Evolutionary conservation across 37 sponge, comb jelly and placozoan species (phyloP), one percentile per base, ranked within the genome.

Genomic region (Eunapius fragilis): DNA sequence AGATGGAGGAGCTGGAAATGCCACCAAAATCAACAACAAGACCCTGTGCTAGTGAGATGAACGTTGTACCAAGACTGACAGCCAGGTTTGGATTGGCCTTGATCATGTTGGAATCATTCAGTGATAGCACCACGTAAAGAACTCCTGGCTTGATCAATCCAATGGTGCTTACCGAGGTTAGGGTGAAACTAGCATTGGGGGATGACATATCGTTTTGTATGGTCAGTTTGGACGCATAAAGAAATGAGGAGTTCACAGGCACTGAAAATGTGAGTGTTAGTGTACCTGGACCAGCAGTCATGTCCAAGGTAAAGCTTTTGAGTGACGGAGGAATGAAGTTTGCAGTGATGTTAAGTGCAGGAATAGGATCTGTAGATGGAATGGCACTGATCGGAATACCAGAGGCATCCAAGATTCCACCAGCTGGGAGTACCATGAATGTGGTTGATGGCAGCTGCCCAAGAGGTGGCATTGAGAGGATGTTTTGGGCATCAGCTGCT

Each of bases 291-390:
- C 95, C 91, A 45, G 86, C 85, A 73, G 95, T 90, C 14, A 96
- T 84, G 47, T 96, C 95, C 33, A 96, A 41, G 3, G 67, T 31
- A 71, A 92, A 96, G 19, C 79, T 72, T 22, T 26, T 50, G 25
- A 96, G 86, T 9, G 71, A 75, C 22, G 97, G 97, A 37, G 92
- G 95, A 0, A 92, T 73, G 71, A 89, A 92, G 74, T 97, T 95
- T 74, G 91, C 86, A 32, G 89, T 83, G 35, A 94, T 90, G 32
- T 77, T 85, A 2, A 58, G 19, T n/a, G 94, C 94, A 41, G 74
- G 72, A 6, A 90, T 91, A 78, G 85, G 91, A 69, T 31, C 68
- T 0, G 38, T 49, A 7, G 81, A 72, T 27, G 78, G 77, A 33
- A 93, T 87, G 23, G 45, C 91, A 10, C 67, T 84, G 77, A 86